These are phyloP conservation scores for Tuberolachnus salignus DNA, from an alignment of 2,888 invertebrate species.

Conservation along the genomic window DNA sequence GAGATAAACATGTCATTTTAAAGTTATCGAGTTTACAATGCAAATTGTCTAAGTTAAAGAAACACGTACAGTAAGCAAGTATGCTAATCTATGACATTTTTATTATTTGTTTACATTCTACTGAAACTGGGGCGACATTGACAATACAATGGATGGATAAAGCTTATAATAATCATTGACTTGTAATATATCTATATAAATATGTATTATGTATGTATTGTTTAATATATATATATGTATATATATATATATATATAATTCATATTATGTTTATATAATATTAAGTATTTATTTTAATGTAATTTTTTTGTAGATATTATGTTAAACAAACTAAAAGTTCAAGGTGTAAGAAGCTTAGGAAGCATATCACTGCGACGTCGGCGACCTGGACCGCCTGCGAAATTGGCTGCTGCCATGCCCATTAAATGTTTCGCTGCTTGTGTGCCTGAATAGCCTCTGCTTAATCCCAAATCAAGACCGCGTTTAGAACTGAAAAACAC, in stretches of 20 bases:
- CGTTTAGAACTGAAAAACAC: slow-evolving; percentile 76
- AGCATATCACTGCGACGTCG: slow-evolving; percentile 70
- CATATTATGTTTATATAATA: slow-evolving; percentile 50
- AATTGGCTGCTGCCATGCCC: slow-evolving; percentile 88
- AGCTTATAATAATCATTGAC: slow-evolving; percentile 45
- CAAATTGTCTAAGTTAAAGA: slow-evolving; percentile 40
- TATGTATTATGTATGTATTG: neutral
- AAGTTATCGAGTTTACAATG: slow-evolving; percentile 47
- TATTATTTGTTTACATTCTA: slow-evolving; percentile 47
- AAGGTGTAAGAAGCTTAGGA: slow-evolving; percentile 52
- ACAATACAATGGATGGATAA: slow-evolving; percentile 53
- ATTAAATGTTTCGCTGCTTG: slow-evolving; percentile 90
- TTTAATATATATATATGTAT: slow-evolving; percentile 39
- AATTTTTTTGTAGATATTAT: slow-evolving; percentile 46
- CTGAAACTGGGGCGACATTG: slow-evolving; percentile 36
- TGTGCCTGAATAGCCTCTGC: slow-evolving; percentile 86
- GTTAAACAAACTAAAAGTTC: slow-evolving; percentile 54
- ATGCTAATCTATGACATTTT: slow-evolving; percentile 46
- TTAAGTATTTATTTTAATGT: slow-evolving; percentile 49
- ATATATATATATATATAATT: slow-evolving; percentile 37
- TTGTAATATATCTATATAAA: slow-evolving; percentile 38
- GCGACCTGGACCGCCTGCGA: slow-evolving; percentile 85
- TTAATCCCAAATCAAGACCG: slow-evolving; percentile 84
- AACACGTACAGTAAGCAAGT: slow-evolving; percentile 44
- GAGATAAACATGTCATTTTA: slow-evolving; percentile 40